These are phyloP conservation scores for Drosophila ananassae DNA, from an alignment of 1,140 invertebrate genomes.

Conservation along the genomic window DNA sequence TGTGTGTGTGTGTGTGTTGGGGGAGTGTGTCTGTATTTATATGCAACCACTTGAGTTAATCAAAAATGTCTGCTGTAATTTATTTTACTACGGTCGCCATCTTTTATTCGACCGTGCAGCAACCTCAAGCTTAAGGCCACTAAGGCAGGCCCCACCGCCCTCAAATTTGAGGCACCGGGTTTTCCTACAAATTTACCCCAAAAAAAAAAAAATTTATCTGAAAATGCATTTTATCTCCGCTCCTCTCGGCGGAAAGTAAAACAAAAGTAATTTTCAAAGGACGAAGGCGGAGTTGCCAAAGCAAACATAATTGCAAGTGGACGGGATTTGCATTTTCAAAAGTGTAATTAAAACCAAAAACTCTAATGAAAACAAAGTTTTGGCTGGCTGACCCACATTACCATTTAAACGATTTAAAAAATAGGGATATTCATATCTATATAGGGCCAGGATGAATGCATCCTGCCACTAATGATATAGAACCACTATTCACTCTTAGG, in stretches of 20 bases:
- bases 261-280: conserved; percentile 48
- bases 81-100: conserved; percentile 81
- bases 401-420: not conserved
- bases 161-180: conserved; percentile 20
- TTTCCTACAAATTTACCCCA: conserved; percentile 41
- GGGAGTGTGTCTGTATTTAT: conserved; percentile 52
- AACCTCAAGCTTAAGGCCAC: conserved; percentile 3
- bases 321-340: conserved; percentile 45
- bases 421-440: not conserved
- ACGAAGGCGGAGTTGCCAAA: conserved; percentile 23
- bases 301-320: conserved; percentile 22
- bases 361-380: conserved; percentile 58
- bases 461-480: conserved; percentile 1
- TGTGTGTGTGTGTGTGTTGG: conserved; percentile 15
- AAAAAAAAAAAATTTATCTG: conserved; percentile 35
- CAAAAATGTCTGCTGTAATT: conserved; percentile 83
- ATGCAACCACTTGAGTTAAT: conserved; percentile 82
- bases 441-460: not conserved
- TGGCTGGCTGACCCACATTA: conserved; percentile 60
- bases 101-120: conserved; percentile 58
- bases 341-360: conserved; percentile 71
- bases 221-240: conserved; percentile 47
- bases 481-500: conserved; percentile 19
- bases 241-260: conserved; percentile 25
- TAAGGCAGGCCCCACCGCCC: not conserved